These are phyloP conservation scores for Piprites chloris DNA, from an alignment of 2,113 vertebrate species.

Conservation along the genomic window DNA sequence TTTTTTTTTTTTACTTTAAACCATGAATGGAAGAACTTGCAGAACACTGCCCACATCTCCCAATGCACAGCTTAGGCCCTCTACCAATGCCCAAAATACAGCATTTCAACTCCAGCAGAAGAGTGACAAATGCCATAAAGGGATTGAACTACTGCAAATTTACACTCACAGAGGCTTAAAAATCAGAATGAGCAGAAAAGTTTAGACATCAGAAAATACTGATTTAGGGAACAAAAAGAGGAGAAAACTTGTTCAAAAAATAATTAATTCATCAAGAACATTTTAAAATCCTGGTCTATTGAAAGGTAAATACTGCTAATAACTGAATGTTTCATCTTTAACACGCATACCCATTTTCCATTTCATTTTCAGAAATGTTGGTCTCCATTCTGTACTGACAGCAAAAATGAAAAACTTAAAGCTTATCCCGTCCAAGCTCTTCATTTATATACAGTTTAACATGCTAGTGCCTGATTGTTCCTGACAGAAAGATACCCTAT, in stretches of 20 bases:
- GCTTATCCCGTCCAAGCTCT: not conserved
- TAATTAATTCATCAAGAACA: not conserved
- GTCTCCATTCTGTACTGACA: not conserved
- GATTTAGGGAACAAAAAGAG: not conserved
- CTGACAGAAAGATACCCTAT: not conserved
- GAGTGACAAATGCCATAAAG: not conserved
- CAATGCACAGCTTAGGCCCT: not conserved
- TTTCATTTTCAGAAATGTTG: not conserved
- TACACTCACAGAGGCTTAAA: not conserved
- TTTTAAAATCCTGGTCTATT: not conserved
- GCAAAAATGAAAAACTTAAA: conserved; percentile 6
- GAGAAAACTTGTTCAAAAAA: not conserved
- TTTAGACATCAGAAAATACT: not conserved
- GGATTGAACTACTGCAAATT: not conserved
- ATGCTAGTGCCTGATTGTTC: not conserved
- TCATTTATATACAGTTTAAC: not conserved
- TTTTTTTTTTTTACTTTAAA: not conserved
- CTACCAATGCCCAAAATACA: not conserved
- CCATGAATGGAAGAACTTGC: not conserved
- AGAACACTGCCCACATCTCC: not conserved
- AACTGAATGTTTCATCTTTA: not conserved
- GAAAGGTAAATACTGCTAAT: not conserved
- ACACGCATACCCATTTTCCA: not conserved
- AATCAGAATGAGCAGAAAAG: not conserved
- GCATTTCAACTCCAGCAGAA: not conserved